These are phyloP conservation scores for Xiphophorus birchmanni DNA, from an alignment of 2,797 vertebrate genomes.

Conservation along the genomic window DNA sequence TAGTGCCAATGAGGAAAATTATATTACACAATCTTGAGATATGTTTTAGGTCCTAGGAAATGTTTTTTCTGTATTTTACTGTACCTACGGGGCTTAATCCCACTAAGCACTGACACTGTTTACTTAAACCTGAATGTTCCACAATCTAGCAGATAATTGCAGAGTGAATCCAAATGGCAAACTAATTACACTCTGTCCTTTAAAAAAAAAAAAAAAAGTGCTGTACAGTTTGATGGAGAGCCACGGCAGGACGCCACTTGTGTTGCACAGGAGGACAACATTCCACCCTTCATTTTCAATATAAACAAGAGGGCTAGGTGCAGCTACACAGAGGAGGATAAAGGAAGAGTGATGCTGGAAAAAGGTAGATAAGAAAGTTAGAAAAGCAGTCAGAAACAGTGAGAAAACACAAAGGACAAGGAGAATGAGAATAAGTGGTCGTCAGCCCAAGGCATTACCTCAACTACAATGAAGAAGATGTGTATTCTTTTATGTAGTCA, in stretches of 20 bases:
- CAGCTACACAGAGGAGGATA: constrained; percentile 51
- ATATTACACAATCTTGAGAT: constrained; percentile 17
- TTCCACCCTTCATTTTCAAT: constrained; percentile 56
- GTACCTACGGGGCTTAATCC: constrained; percentile 26
- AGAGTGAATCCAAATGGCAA: constrained; percentile 69
- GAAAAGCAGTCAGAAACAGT: constrained; percentile 46
- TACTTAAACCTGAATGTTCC: constrained; percentile 58
- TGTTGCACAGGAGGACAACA: constrained; percentile 39
- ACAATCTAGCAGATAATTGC: constrained; percentile 66
- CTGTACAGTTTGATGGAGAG: constrained; percentile 39
- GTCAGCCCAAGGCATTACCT: constrained; percentile 51
- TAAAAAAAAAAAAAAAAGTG: constrained; percentile 49
- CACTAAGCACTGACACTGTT: constrained; percentile 43
- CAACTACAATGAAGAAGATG: constrained; percentile 44
- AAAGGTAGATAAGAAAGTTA: constrained; percentile 66
- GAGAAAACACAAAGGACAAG: constrained; percentile 29
- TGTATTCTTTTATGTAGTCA: constrained; percentile 53
- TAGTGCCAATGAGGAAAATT: constrained; percentile 23
- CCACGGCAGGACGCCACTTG: constrained; percentile 60
- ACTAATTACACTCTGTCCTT: constrained; percentile 67
- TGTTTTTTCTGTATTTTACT: constrained; percentile 29
- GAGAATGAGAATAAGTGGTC: constrained; percentile 27
- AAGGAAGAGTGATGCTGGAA: constrained; percentile 58
- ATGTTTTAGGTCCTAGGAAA: constrained; percentile 10
- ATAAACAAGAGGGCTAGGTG: constrained; percentile 58